These are phyloP conservation scores for western clawed frog (Xenopus tropicalis) DNA, from an alignment of 2,113 vertebrate genomes.

Conservation along the genomic window UCB_Xtro_10.0 CM004452.2:3871501-3872000, in stretches of 20 bases:
- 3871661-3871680: constrained; percentile 5
- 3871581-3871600: constrained; percentile 11
- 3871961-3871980: constrained; percentile 45
- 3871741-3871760: constrained; percentile 8
- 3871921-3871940: constrained; percentile 52
- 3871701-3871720: constrained; percentile 28
- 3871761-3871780: constrained; percentile 40
- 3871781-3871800: constrained; percentile 13
- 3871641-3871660: too few relatives aligned
- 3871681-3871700: constrained; percentile 14
- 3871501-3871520: too few relatives aligned
- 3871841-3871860: constrained; percentile 30
- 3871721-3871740: constrained; percentile 15
- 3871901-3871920: constrained; percentile 48
- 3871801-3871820: constrained; percentile 35
- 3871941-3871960: constrained; percentile 45
- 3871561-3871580: constrained; percentile 6
- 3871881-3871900: constrained; percentile 41
- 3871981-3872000: constrained; percentile 26
- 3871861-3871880: constrained; percentile 18
- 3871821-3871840: constrained; percentile 3
- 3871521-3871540: too few relatives aligned
- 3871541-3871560: constrained; percentile 17
- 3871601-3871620: constrained; percentile 6
- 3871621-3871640: constrained; percentile 10